Base-by-base conservation (phyloP, 2,797 vertebrate species). In the Cyclopterus lumpus region DNA sequence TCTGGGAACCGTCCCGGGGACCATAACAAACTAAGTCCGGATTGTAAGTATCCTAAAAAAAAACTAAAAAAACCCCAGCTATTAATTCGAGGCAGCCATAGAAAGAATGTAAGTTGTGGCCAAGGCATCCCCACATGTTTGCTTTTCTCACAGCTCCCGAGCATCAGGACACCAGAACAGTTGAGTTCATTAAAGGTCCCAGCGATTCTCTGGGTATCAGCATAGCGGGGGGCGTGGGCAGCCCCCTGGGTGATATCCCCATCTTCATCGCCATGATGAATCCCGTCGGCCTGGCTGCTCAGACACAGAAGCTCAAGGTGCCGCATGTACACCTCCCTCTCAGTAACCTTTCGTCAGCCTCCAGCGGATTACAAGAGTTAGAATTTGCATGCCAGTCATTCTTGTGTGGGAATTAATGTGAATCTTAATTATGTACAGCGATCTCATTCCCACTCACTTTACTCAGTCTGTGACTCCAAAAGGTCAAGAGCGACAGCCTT, bases 211-310 rank as follows among this genome's bases (percentile, higher is more conserved):
- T 99, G 84, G 98, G 98, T 18, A 93, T 99, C 89, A 99, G 98
- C 73, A 97, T 99, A 89, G 97, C 98, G 10, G 98, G 98, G 40
- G 98, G 98, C 30, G 92, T 98, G 71, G 98, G 97, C 79, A 99
- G 98, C 87, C 97, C 97, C 0, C 95, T 99, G 51, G 98, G 98
- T 1, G 97, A 99, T 58, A 97, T 99, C 58, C 98, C 98, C 38
- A 96, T 99, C 84, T 99, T 99, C 77, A 98, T 99, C 70, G 97
- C 98, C 74, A 98, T 99, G 97, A 99, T 99, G 97, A 97, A 99
- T 77, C 97, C 97, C 0, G 94, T 96, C 8, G 98, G 98, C 75
- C 94, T 99, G 73, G 98, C 97, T 3, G 97, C 97, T 76, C 98
- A 97, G 91, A 99, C 98, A 18, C 97, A 98, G 72, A 96, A 97